Evolutionary conservation across 2,797 vertebrate species (phyloP), one percentile per base, ranked within the genome.

Genomic region (Pseudomugil gertrudae): DNA sequence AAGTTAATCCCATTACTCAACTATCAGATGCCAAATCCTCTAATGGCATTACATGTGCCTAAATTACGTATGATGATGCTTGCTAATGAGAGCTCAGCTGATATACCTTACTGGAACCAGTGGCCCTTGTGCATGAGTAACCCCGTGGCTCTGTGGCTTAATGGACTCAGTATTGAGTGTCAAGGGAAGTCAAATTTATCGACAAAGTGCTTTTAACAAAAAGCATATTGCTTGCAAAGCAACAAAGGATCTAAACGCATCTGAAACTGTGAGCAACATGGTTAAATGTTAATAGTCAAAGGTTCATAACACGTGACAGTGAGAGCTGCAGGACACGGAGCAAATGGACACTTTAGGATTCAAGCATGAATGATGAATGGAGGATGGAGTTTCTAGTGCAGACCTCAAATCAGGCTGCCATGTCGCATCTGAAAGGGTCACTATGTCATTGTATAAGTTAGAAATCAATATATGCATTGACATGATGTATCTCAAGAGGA

Each of bases 1-100:
- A 73, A 38, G 77, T 79, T 95, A 93, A 95, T 95, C 94, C 85
- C 92, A 89, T 95, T 95, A 95, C 93, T 91, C 92, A 93, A 94
- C 94, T 94, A 94, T 95, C 94, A 94, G 92, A 95, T 91, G 82
- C 93, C 93, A 95, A 95, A 95, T 94, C 94, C 79, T 93, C 93
- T 95, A 94, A 93, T 93, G 92, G 92, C 89, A 93, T 90, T 89
- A 90, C 93, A 94, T 82, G 72, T 89, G 85, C 83, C 89, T 85
- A 79, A 84, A 67, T 87, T 91, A 88, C 83, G 67, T 88, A 90
- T 79, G 90, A 93, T 92, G 91, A 90, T 91, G 86, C 88, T 78
- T 76, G 80, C 90, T 90, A 88, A 89, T 76, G 92, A 91, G 83
- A 53, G 77, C 87, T 93, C 64, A 89, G 86, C 91, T 80, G 78